Percentiles rank a stretch among this genome's conserved stretches.
These are phyloP conservation scores for Platynereis dumerilii DNA, from an alignment of 2,888 invertebrate genomes.

Conservation along the genomic window DNA sequence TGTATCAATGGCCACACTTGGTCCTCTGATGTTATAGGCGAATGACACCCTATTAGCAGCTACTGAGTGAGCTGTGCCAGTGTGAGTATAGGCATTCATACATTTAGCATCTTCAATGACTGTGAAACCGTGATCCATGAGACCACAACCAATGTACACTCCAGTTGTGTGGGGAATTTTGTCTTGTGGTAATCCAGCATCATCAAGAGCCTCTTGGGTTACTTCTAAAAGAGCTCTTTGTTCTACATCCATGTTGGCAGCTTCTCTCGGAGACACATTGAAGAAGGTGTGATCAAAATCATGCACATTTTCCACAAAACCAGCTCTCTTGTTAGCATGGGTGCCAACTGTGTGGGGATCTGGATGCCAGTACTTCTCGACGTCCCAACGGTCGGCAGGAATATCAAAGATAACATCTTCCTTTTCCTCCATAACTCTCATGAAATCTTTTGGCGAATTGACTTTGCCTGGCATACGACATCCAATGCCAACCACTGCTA, in stretches of 20 bases:
- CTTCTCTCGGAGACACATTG: slow-evolving; percentile 34
- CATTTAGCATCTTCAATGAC: slow-evolving; percentile 21
- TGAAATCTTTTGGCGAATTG: slow-evolving; percentile 23
- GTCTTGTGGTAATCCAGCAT: slow-evolving; percentile 28
- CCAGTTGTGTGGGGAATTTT: slow-evolving; percentile 25
- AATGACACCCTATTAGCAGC: slow-evolving; percentile 46
- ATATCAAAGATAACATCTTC: slow-evolving; percentile 21
- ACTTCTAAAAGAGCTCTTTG: slow-evolving; percentile 34
- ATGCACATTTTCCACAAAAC: slow-evolving; percentile 23
- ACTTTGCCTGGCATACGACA: slow-evolving; percentile 31
- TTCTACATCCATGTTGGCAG: slow-evolving; percentile 33
- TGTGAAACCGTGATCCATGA: slow-evolving; percentile 25
- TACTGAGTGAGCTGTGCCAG: slow-evolving; percentile 33
- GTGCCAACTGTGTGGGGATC: slow-evolving; percentile 23
- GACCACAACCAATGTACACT: slow-evolving; percentile 33
- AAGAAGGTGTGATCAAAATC: slow-evolving; percentile 37
- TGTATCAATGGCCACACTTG: slow-evolving; percentile 50
- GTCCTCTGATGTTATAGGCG: slow-evolving; percentile 50
- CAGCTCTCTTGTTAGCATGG: slow-evolving; percentile 18
- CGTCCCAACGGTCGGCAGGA: slow-evolving; percentile 30
- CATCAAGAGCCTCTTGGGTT: slow-evolving; percentile 33
- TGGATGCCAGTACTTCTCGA: slow-evolving; percentile 23
- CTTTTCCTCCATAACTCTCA: slow-evolving; percentile 25
- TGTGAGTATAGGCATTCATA: slow-evolving; percentile 30
- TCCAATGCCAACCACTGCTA: slow-evolving; percentile 29